Evolutionary conservation across 2,888 invertebrate genomes (phyloP), one percentile per base, ranked within the genome.

Genomic region (Andrena marginata): DNA sequence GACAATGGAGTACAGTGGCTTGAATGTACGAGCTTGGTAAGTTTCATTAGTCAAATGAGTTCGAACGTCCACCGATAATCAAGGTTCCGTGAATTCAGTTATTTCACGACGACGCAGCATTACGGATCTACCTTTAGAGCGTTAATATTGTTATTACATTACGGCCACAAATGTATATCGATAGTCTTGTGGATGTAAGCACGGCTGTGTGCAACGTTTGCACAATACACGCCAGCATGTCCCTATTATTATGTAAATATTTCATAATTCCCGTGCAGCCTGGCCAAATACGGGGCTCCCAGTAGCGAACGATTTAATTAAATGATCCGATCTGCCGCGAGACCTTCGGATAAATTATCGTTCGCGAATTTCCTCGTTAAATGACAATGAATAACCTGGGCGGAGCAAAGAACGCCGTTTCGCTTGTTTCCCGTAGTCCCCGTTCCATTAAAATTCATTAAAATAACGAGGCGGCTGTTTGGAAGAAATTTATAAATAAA

Each of bases 281-380:
- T 13, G 16, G 16, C 10, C 59, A 29, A 51, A 35, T 63, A 29
- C 29, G 35, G 8, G n/a, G 49, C 48, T 65, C 23, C 49, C 59
- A 51, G 29, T 71, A 26, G 64, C 48, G 13, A 51, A 33, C 77
- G 65, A 72, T 77, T 77, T 73, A 77, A 77, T 77, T 77, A 77
- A 77, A 29, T 33, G 72, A 69, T 62, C 35, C 72, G 65, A 77
- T 77, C 72, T 59, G 33, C 64, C n/a, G 64, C 13, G 31, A 33
- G 54, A 72, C 59, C 64, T 49, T 59, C 64, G 33, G 56, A 77
- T 77, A 72, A 72, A 77, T 77, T 77, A 72, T 77, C 77, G 49
- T 72, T 51, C 13, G 31, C 48, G 59, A 77, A 65, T 72, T 72
- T 77, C 71, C 64, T 59, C 77, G 77, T 72, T 77, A 77, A 77